Base-by-base conservation (phyloP, 2,113 vertebrate genomes). In the Paramisgurnus dabryanus region DNA sequence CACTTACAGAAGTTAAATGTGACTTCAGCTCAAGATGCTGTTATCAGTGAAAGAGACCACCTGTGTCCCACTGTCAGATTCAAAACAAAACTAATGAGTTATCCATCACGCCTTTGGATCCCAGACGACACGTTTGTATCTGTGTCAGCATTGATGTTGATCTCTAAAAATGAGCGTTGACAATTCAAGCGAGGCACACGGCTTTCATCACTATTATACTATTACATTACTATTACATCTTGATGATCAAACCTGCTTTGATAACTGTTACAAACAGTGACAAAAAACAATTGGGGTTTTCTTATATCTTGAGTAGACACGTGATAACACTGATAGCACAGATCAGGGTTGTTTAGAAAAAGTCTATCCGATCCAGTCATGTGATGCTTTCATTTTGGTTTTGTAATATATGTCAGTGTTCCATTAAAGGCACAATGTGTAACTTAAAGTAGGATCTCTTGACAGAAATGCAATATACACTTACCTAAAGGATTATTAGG, bases 71-170 rank as follows among this genome's bases (percentile, higher is more conserved):
- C 65, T 58, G 57, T 70, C 80, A 65, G n/a, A 70, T 50, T 76
- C 39, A n/a, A 78, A 82, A 82, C 64, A 65, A 82, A 82, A 82
- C 40, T 70, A 77, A 78, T 11, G 5, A 66, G 67, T 64, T 49
- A 65, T 43, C 80, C 69, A 76, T 78, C 67, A 71, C 45, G 61
- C 53, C 40, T 67, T 40, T 74, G 41, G 10, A 40, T 6, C 47
- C 43, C 7, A 76, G 55, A 81, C 63, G 27, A 15, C 40, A 60
- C 40, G 7, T 60, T 66, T 47, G 67, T 12, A 79, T 70, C 55
- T 73, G 55, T 73, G 71, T 73, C 71, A 60, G 40, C 66, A 6
- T 47, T 64, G 34, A 76, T 69, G 58, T 50, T 69, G 66, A 76
- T 60, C 65, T 64, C 65, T 70, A 65, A 34, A 60, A 67, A 61